These are phyloP conservation scores for Epinephelus malabaricus DNA, from an alignment of 2,797 vertebrate genomes.

Conservation along the genomic window DNA sequence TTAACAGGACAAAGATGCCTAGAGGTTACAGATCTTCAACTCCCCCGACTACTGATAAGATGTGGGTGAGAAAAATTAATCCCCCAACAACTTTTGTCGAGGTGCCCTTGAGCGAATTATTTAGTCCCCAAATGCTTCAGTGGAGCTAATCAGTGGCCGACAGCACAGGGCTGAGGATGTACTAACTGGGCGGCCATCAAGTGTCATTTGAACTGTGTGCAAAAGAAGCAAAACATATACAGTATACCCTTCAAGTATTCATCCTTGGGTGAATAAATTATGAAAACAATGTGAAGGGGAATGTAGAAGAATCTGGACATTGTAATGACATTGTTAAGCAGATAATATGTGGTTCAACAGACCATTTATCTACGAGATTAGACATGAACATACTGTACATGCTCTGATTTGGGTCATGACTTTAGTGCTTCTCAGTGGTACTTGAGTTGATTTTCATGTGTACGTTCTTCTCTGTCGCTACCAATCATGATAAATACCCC, in stretches of 20 bases:
- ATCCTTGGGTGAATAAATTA: constrained; percentile 5
- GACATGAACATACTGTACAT: constrained; percentile 16
- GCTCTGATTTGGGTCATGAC: constrained; percentile 31
- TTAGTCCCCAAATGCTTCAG: constrained; percentile 40
- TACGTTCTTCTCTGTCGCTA: constrained; percentile 12
- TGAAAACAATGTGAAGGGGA: neutral
- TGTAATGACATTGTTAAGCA: neutral
- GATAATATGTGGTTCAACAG: constrained; percentile 12
- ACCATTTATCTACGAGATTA: constrained; percentile 8
- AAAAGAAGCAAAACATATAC: constrained; percentile 1
- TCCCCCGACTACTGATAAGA: constrained; percentile 41
- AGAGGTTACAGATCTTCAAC: constrained; percentile 46
- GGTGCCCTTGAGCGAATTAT: constrained; percentile 62
- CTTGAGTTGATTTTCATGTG: constrained; percentile 24
- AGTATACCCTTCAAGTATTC: neutral
- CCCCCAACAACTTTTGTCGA: constrained; percentile 31
- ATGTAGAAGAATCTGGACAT: constrained; percentile 4
- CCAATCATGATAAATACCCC: constrained; percentile 10
- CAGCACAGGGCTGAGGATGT: constrained; percentile 22
- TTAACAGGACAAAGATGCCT: constrained; percentile 32
- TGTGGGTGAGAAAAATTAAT: constrained; percentile 50
- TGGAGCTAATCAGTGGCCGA: constrained; percentile 43
- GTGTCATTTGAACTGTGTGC: constrained; percentile 1
- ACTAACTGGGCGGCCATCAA: constrained; percentile 8
- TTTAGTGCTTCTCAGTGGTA: constrained; percentile 12